Evolutionary conservation across 2,797 vertebrate genomes (phyloP), one percentile per base, ranked within the genome.

Genomic region (Ambastaia sidthimunki): DNA sequence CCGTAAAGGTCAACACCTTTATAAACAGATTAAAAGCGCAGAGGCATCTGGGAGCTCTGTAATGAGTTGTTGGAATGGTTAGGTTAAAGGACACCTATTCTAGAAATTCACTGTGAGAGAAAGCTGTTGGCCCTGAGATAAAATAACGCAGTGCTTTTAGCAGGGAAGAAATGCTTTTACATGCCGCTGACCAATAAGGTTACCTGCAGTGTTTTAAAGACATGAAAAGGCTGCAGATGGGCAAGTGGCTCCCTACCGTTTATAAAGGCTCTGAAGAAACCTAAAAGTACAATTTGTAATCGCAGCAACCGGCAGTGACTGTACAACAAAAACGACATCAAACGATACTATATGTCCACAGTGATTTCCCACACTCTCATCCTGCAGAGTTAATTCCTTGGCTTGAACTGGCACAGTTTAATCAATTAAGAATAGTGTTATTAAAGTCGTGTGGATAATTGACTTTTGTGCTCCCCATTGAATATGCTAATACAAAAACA

Each of bases 1-100:
- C 47, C 67, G 65, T 59, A 72, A 77, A 83, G 62, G 78, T 80
- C 78, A 83, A 71, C 18, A 73, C 50, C 71, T 80, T 80, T 74
- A 73, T 74, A 80, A 80, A 80, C 48, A 67, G n/a, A 73, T 55
- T 7, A 1, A 13, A 67, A 67, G 11, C 1, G 11, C 59, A 7
- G 21, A 11, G 16, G 31, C 19, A 63, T 37, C 13, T 70, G 12
- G 7, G 57, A 71, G 41, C 67, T 41, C 69, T 65, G 11, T 65
- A 65, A 72, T 28, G 62, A 55, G 7, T 72, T 47, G 44, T 52
- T 31, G 50, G 19, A 79, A 54, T 55, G 65, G 76, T 71, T 19
- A 71, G 31, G 69, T 65, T 34, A 72, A 72, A 79, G 62, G 37
- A 67, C 60, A 71, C 19, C 47, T 44, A 59, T 72, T 54, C 23